phyloP scores from a whole-genome alignment of 2,888 invertebrate genomes.

The Rhagonycha lutea region DNA sequence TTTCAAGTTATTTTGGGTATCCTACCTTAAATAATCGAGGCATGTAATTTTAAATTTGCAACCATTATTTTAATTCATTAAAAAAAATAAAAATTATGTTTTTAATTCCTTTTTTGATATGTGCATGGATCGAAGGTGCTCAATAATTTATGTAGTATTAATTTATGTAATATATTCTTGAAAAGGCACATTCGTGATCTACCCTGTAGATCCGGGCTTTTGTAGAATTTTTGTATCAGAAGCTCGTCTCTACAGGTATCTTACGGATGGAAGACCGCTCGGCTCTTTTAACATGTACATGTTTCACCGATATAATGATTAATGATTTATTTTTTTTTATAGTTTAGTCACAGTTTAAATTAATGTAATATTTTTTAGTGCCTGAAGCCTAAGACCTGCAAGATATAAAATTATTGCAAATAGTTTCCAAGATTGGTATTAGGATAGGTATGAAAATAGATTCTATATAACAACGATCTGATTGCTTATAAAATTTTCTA shows the following conservation, averaged over 20 bases:
- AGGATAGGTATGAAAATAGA: neutral
- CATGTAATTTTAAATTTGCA: neutral
- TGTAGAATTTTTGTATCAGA: constrained; percentile 89
- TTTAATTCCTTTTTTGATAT: neutral
- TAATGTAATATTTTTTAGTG: neutral
- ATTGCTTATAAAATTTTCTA: too few species aligned
- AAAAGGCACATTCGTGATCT: constrained; percentile 93
- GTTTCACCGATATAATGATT: constrained; percentile 4
- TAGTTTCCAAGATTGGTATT: neutral
- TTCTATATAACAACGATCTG: neutral
- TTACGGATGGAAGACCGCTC: constrained; percentile 93
- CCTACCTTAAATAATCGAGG: neutral
- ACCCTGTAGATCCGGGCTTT: constrained; percentile 99
- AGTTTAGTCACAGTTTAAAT: neutral
- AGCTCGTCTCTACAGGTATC: constrained; percentile 99
- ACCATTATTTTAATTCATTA: neutral
- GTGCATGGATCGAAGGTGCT: neutral
- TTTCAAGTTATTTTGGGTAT: neutral
- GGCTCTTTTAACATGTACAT: constrained; percentile 49
- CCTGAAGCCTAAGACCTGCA: neutral
- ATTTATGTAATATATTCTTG: neutral
- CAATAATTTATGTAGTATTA: neutral
- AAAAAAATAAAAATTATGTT: neutral
- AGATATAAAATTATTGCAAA: neutral
- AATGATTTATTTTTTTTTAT: neutral